phyloP scores from a whole-genome alignment of 2,797 vertebrate species.

The Cryptoblepharus egeriae region DNA sequence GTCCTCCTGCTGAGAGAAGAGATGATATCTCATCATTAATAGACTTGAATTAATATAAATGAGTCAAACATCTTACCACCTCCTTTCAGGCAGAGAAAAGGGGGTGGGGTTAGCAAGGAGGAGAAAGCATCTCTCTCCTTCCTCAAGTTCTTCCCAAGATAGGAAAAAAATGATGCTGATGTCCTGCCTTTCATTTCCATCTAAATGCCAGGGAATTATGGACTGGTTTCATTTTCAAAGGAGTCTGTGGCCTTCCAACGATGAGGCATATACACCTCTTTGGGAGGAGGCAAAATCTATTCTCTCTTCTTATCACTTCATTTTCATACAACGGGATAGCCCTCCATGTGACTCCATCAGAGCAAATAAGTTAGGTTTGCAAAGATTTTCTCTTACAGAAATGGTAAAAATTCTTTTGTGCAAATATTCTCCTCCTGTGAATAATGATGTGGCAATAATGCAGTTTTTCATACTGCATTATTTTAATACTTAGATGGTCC shows the following conservation, averaged over 20 bases:
- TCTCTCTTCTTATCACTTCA: not conserved
- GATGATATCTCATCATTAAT: conserved; percentile 81
- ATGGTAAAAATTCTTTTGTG: not conserved
- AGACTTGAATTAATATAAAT: conserved; percentile 84
- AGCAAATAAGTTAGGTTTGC: not conserved
- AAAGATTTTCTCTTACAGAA: too few species aligned
- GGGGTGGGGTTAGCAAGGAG: conserved; percentile 69
- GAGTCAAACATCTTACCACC: conserved; percentile 60
- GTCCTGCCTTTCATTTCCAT: conserved; percentile 51
- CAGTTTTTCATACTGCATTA: not conserved
- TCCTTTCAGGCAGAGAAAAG: conserved; percentile 70
- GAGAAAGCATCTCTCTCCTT: conserved; percentile 65
- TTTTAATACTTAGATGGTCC: not conserved
- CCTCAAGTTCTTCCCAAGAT: conserved; percentile 71
- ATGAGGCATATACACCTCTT: not conserved
- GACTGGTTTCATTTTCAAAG: conserved; percentile 36
- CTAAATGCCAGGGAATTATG: conserved; percentile 8
- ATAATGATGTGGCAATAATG: not conserved
- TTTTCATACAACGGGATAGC: not conserved
- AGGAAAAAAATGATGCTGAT: conserved; percentile 70
- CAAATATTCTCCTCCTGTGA: not conserved
- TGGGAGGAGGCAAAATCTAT: not conserved
- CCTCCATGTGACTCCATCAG: not conserved
- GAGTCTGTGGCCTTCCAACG: conserved; percentile 47
- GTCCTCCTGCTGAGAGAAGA: conserved; percentile 66